These are phyloP conservation scores for Machaerirhynchus nigripectus DNA, from an alignment of 2,113 vertebrate species.

Conservation along the genomic window DNA sequence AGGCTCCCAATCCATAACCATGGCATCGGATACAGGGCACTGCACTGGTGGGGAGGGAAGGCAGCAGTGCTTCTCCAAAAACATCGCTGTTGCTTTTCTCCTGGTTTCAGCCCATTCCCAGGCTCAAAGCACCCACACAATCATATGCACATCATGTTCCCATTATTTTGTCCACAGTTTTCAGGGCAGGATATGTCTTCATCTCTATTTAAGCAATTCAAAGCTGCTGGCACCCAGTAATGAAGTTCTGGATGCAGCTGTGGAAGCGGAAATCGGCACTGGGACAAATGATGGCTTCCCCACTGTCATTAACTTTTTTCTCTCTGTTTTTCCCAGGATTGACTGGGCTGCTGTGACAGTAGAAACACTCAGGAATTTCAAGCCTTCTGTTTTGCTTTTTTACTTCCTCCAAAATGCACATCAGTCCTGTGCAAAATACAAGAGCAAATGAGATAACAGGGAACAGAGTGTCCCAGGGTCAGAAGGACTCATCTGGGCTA, in stretches of 20 bases:
- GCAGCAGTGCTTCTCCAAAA: background rate
- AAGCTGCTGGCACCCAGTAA: background rate
- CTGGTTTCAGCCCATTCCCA: background rate
- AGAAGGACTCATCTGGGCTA: background rate
- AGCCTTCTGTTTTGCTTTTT: background rate
- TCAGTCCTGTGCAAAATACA: background rate
- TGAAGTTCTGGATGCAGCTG: background rate
- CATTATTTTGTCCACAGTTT: background rate
- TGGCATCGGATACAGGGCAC: background rate
- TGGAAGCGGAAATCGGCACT: accelerated
- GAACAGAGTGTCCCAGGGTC: background rate
- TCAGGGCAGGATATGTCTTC: background rate
- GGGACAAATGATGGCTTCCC: background rate
- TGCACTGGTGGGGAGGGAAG: background rate
- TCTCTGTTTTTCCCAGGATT: background rate
- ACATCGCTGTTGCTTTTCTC: background rate
- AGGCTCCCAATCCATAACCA: accelerated
- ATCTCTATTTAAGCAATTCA: background rate
- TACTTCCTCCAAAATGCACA: background rate
- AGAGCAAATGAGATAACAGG: background rate
- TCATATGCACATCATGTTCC: background rate
- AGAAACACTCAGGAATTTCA: background rate
- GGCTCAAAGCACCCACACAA: background rate
- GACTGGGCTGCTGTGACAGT: background rate
- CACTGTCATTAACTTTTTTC: background rate